Evolutionary conservation across 2,888 invertebrate species (phyloP).

Genomic region (Parnassius orleans): DNA sequence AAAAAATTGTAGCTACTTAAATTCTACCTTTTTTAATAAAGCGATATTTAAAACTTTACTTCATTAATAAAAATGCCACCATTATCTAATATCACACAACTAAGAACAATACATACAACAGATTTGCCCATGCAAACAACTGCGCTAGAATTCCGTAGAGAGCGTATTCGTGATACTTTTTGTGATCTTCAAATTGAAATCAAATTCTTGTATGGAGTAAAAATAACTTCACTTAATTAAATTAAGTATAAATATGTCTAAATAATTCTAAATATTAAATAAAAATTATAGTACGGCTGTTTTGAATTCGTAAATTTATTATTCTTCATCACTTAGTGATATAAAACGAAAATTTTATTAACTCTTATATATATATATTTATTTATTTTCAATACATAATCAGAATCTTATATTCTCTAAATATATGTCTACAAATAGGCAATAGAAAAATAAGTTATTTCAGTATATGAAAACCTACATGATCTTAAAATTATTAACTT

Average conservation of each 20-base stretch:
- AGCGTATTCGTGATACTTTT: conserved; percentile 23
- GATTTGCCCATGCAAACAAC: conserved; percentile 3
- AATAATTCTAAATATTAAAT: conserved; percentile 49
- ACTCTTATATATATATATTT: conserved; percentile 39
- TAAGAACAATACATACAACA: not conserved
- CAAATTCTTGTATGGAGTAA: conserved; percentile 34
- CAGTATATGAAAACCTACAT: conserved; percentile 10
- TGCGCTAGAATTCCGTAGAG: conserved; percentile 8
- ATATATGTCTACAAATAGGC: conserved; percentile 58
- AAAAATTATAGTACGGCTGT: conserved; percentile 35
- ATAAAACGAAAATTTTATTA: conserved; percentile 49
- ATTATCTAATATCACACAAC: too few relatives aligned
- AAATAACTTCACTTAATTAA: conserved; percentile 59
- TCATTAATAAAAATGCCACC: too few relatives aligned
- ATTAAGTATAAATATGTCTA: conserved; percentile 61
- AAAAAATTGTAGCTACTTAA: too few relatives aligned
- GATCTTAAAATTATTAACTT: conserved; percentile 14
- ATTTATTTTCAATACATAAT: conserved; percentile 57
- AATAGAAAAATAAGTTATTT: conserved; percentile 30
- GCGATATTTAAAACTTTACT: too few relatives aligned
- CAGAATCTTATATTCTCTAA: conserved; percentile 28
- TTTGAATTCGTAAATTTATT: conserved; percentile 46
- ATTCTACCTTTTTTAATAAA: too few relatives aligned
- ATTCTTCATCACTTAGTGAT: conserved; percentile 58
- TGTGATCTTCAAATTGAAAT: conserved; percentile 20